phyloP scores from a whole-genome alignment of 37 sponge, comb jelly and placozoan genomes.

The Halisarca cf. caerulea region DNA sequence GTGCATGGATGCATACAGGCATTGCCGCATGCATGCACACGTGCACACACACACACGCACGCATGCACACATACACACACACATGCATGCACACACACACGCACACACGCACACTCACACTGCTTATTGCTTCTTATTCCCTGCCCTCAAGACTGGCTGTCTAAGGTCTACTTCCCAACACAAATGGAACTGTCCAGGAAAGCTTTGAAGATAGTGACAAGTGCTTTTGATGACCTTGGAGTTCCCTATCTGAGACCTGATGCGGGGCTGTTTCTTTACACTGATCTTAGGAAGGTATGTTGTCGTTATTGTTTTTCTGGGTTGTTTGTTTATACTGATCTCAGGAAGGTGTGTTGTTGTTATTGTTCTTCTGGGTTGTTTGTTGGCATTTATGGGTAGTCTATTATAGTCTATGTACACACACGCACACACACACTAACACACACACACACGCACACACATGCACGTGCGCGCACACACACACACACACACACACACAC shows the following conservation, averaged over 20 bases:
- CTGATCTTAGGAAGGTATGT: constrained; percentile 1
- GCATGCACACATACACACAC: neutral
- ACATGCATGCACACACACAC: neutral
- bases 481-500: no score
- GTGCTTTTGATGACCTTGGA: neutral
- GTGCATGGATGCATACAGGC: no score
- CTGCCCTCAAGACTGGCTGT: constrained; percentile 16
- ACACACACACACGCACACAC: no score
- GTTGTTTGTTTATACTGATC: neutral
- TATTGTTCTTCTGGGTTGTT: neutral
- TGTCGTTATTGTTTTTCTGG: no score
- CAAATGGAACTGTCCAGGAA: neutral
- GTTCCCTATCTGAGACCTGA: neutral
- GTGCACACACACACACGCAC: neutral
- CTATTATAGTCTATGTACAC: no score
- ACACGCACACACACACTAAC: no score
- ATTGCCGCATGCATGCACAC: no score
- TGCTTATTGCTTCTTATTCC: neutral
- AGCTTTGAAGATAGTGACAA: constrained; percentile 12
- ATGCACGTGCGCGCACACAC: no score
- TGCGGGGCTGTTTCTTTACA: neutral
- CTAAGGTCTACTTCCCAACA: constrained; percentile 1
- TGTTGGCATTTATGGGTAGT: neutral
- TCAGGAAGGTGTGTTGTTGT: constrained; percentile 9
- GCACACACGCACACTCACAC: constrained; percentile 18